phyloP scores from a whole-genome alignment of 2,113 vertebrate genomes.

The Balaeniceps rex region DNA sequence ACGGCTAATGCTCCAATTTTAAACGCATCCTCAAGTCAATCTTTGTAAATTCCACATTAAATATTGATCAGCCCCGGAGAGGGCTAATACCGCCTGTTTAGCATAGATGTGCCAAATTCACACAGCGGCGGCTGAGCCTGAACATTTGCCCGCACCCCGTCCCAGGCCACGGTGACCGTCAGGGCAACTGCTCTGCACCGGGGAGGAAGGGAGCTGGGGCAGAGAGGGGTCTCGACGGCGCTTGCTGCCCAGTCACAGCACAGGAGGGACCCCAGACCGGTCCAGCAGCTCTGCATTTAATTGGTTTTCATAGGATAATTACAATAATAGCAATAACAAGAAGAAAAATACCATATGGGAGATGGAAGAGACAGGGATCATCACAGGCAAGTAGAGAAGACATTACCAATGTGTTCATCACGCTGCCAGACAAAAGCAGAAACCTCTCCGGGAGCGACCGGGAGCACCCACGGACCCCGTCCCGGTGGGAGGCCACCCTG shows the following conservation, averaged over 20 bases:
- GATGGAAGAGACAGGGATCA: not conserved
- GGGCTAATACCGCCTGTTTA: constrained; percentile 46
- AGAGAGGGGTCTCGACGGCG: accelerated
- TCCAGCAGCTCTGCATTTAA: not conserved
- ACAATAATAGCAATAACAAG: not conserved
- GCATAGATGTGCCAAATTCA: constrained; percentile 20
- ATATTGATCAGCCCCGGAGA: constrained; percentile 77
- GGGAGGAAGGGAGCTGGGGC: accelerated
- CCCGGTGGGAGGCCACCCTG: not conserved
- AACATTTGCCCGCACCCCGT: not conserved
- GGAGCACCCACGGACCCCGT: accelerated
- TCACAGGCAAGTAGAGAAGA: not conserved
- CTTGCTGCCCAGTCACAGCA: not conserved
- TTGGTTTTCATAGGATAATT: not conserved
- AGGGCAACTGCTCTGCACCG: not conserved
- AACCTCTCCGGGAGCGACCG: not conserved
- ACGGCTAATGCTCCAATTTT: constrained; percentile 72
- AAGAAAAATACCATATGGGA: not conserved
- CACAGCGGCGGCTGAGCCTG: not conserved
- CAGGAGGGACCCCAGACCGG: not conserved
- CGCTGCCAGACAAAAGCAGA: not conserved
- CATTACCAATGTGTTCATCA: accelerated
- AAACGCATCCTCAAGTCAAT: constrained; percentile 75
- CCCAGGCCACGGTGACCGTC: not conserved
- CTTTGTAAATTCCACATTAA: constrained; percentile 79